Base-by-base conservation (phyloP, 2,797 vertebrate genomes). In the Monodelphis domestica region DNA sequence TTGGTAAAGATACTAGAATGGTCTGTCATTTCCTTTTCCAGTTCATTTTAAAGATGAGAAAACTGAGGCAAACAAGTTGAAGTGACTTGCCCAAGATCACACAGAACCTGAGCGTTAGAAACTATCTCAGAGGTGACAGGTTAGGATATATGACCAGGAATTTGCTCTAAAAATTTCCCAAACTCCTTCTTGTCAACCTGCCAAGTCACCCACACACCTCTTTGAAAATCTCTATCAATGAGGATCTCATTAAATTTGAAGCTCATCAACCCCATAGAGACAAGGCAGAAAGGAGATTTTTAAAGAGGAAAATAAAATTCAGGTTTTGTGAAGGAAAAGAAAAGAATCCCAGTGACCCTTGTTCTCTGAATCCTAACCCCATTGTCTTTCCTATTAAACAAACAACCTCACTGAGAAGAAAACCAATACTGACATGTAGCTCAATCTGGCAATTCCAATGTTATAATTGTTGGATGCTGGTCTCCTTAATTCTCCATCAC, bases 391-490 rank as follows among this genome's bases (percentile, higher is more conserved):
- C 38, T 24, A 2, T 24, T 24, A 1, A 78, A 45, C 5, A 78
- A 45, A 21, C n/a, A 45, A 24, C 15, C 70, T 78, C 21, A 38
- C 95, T 90, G 90, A 59, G 33, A 91, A 93, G 63, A 45, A 38
- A 94, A 63, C 89, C 90, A 89, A 92, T 88, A 56, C n/a, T 2
- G 14, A 12, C 94, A 91, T 97, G 94, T 97, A 1, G 28, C 57
- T 52, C 2, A 56, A 87, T 78, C 84, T 97, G 93, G 96, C 91
- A 94, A 51, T 12, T 3, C 59, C 93, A 28, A 29, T 9, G 0
- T 93, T 96, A 96, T 95, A 97, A 89, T 94, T 97, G 96, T 94
- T 94, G 93, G 95, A 90, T 95, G 94, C 55, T 93, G 91, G 45
- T 70, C 94, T 90, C 53, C 94, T 53, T 93, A 90, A 90, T 53